phyloP scores from a whole-genome alignment of 2,113 vertebrate species.

The Entomyzon cyanotis region DNA sequence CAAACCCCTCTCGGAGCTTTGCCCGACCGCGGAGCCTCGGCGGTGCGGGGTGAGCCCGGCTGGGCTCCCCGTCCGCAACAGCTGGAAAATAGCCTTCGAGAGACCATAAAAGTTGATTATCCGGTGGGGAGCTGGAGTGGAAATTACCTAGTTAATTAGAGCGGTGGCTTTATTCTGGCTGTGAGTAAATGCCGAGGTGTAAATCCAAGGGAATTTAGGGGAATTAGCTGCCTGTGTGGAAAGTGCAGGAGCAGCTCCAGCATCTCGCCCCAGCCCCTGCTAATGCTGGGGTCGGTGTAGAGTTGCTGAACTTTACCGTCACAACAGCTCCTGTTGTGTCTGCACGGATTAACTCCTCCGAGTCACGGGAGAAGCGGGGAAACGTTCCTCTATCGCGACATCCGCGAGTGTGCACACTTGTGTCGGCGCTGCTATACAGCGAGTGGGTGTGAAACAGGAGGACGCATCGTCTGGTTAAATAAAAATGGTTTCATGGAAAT shows the following conservation, averaged over 20 bases:
- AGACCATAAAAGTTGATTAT: conserved; percentile 47
- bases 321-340: conserved; percentile 75
- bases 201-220: conserved; percentile 78
- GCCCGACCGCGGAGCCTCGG: neutral
- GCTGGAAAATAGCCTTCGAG: conserved; percentile 51
- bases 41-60: neutral
- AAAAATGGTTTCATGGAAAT: neutral
- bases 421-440: rapidly evolving
- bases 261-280: conserved; percentile 32
- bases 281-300: conserved; percentile 53
- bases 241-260: conserved; percentile 53
- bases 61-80: neutral
- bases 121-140: neutral
- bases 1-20: neutral
- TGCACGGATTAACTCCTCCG: conserved; percentile 65
- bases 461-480: neutral
- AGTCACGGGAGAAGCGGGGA: neutral
- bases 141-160: conserved; percentile 72
- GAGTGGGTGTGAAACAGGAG: too few relatives aligned
- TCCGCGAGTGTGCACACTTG: rapidly evolving
- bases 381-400: neutral
- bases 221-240: conserved; percentile 63
- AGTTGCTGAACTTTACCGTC: conserved; percentile 66
- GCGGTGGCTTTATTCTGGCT: conserved; percentile 42
- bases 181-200: conserved; percentile 70